phyloP scores from a whole-genome alignment of 2,113 vertebrate species.

The Trematocara unimaculatum region DNA sequence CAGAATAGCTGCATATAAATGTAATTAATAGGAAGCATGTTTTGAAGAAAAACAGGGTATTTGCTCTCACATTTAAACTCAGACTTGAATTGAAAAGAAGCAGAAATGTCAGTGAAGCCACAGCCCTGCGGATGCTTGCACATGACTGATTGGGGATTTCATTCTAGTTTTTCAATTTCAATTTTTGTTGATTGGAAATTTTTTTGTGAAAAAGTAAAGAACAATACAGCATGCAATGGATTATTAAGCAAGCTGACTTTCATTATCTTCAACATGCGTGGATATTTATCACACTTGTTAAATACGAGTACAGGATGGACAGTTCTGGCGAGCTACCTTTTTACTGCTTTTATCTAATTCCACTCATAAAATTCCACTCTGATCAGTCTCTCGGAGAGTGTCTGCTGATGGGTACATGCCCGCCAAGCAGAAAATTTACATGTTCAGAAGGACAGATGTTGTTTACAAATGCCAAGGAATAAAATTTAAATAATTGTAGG shows the following conservation, averaged over 20 bases:
- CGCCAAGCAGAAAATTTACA: neutral
- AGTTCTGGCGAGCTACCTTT: neutral
- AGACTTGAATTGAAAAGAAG: neutral
- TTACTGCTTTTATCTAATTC: neutral
- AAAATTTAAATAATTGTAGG: neutral
- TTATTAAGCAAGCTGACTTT: slow-evolving; percentile 8
- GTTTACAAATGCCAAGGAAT: neutral
- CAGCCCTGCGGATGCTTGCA: neutral
- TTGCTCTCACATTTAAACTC: neutral
- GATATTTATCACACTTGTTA: slow-evolving; percentile 18
- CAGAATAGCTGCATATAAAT: neutral
- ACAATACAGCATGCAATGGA: neutral
- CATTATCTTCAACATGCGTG: neutral
- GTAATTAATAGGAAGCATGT: neutral
- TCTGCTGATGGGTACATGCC: neutral
- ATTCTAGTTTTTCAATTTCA: neutral
- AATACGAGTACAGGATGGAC: slow-evolving; percentile 4
- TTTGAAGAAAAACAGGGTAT: neutral
- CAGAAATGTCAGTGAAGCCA: neutral
- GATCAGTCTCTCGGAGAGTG: neutral
- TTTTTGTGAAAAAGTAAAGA: neutral
- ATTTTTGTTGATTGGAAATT: neutral
- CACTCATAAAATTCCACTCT: neutral
- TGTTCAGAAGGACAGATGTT: neutral
- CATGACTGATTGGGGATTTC: neutral